Conservation (phyloP, 2,113 vertebrate genomes). For the Ivindomyrus marchei region DNA sequence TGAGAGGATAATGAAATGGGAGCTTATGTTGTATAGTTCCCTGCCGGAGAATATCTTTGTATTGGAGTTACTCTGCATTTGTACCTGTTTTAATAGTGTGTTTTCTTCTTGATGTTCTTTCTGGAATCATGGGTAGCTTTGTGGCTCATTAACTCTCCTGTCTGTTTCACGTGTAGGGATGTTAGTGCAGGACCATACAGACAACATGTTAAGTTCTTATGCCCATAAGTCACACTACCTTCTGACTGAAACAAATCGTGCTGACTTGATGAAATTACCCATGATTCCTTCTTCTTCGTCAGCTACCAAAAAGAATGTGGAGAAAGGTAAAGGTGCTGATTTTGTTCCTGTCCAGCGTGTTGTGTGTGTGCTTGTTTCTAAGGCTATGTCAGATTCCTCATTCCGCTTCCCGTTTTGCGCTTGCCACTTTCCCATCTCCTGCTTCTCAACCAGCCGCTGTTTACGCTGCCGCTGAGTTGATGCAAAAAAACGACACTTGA, state of each 20-base stretch:
- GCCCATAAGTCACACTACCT: conserved; percentile 99
- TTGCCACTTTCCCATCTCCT: conserved; percentile 42
- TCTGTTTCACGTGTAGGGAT: conserved; percentile 99
- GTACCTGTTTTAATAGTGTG: conserved; percentile 27
- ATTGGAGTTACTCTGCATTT: conserved; percentile 14
- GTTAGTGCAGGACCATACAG: conserved; percentile 99
- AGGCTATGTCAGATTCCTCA: not conserved
- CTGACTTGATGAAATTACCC: conserved; percentile 99
- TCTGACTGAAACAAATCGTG: conserved; percentile 99
- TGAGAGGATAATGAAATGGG: not conserved
- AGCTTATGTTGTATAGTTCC: not conserved
- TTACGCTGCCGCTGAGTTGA: conserved; percentile 11
- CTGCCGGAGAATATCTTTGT: not conserved
- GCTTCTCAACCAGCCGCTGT: conserved; percentile 8
- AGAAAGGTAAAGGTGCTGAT: conserved; percentile 98
- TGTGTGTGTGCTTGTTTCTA: conserved; percentile 58
- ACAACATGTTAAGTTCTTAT: conserved; percentile 99
- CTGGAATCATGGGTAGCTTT: conserved; percentile 90
- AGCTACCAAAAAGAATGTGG: conserved; percentile 99
- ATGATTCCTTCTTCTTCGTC: conserved; percentile 99
- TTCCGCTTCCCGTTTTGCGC: conserved; percentile 13
- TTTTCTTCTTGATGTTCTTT: conserved; percentile 42
- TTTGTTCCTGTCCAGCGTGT: conserved; percentile 52
- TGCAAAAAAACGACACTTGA: conserved; percentile 34
- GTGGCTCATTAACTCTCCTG: conserved; percentile 83